These are phyloP conservation scores for Amblyornis subalaris DNA, from an alignment of 2,113 vertebrate genomes.

Conservation along the genomic window DNA sequence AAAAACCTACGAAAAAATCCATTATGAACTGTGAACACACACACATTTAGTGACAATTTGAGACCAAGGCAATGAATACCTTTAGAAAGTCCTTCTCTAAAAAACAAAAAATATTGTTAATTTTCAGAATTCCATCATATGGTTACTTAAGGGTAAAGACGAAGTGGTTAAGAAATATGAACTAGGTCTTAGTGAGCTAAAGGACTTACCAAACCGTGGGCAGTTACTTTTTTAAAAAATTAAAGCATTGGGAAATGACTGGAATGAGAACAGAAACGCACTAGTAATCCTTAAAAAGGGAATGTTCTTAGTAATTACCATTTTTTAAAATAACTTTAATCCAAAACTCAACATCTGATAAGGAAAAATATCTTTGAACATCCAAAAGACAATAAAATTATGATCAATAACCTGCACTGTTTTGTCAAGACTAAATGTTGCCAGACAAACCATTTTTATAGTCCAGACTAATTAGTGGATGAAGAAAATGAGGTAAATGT, in stretches of 20 bases:
- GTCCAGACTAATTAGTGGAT: slow-evolving; percentile 10
- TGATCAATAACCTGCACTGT: background rate
- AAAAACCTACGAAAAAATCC: background rate
- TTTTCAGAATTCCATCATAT: background rate
- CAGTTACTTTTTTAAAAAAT: background rate
- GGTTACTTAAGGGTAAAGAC: background rate
- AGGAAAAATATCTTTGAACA: background rate
- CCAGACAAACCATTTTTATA: slow-evolving; percentile 17
- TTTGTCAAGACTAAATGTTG: background rate
- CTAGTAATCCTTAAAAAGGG: background rate
- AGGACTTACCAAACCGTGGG: background rate
- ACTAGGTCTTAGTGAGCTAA: background rate
- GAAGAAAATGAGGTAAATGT: slow-evolving; percentile 54
- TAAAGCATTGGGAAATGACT: background rate
- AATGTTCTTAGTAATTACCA: background rate
- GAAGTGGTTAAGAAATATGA: background rate
- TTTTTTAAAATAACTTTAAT: background rate
- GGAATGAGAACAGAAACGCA: background rate
- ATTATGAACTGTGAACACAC: background rate
- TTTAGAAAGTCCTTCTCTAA: background rate
- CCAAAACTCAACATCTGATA: background rate
- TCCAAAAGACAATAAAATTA: background rate
- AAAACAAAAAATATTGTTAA: background rate
- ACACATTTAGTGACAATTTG: background rate
- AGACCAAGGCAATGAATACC: background rate